phyloP scores from a whole-genome alignment of 2,797 vertebrate species.

The Eulemur rubriventer region DNA sequence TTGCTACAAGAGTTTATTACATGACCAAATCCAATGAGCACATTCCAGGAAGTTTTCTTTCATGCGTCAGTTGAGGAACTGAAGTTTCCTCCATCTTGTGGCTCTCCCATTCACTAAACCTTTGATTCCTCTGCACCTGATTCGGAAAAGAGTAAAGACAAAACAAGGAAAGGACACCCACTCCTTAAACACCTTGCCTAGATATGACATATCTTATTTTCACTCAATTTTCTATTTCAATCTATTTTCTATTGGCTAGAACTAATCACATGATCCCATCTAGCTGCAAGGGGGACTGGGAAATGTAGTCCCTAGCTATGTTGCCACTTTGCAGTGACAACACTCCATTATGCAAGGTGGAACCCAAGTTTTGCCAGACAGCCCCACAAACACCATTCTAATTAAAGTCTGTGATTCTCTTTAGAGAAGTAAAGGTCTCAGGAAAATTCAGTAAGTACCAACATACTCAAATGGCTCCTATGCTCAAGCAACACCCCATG shows the following conservation, averaged over 20 bases:
- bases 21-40: not conserved
- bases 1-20: not conserved
- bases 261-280: not conserved
- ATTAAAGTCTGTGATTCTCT: not conserved
- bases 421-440: not conserved
- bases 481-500: not conserved
- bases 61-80: fast-evolving
- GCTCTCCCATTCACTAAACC: not conserved
- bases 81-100: not conserved
- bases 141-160: not conserved
- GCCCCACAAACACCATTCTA: not conserved
- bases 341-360: not conserved
- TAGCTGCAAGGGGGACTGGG: not conserved
- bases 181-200: not conserved
- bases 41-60: not conserved
- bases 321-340: not conserved
- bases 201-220: not conserved
- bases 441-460: not conserved
- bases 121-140: not conserved
- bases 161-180: not conserved
- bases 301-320: not conserved
- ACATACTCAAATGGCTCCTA: not conserved
- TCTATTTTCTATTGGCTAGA: not conserved
- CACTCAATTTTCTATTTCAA: not conserved
- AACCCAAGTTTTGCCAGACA: not conserved